Evolutionary conservation across 2,888 invertebrate species (phyloP).

Genomic region (Parnassius mnemosyne): DNA sequence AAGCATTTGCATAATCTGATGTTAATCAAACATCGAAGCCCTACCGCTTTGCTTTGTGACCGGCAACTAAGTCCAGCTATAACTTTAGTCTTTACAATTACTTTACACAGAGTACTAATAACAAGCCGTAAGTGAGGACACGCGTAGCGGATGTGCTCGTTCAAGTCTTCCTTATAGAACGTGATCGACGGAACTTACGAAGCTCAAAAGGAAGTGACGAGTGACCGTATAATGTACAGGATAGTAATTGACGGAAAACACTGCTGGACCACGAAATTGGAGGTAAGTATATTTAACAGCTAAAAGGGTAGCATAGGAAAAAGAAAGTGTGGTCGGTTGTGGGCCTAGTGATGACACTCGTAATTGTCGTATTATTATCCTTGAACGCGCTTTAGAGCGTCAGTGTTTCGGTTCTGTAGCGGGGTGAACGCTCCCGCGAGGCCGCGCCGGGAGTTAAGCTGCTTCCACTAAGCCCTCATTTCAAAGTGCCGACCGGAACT

Average conservation of each 20-base stretch:
- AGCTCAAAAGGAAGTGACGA: conserved; percentile 22
- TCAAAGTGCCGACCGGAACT: conserved; percentile 31
- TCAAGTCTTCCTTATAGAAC: conserved; percentile 20
- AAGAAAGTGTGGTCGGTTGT: conserved; percentile 21
- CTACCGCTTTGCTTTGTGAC: conserved; percentile 42
- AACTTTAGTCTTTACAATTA: neutral
- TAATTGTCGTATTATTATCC: conserved; percentile 58
- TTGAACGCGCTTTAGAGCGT: conserved; percentile 54
- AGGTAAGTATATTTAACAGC: neutral
- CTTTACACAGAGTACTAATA: neutral
- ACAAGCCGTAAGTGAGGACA: neutral
- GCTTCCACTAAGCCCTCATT: conserved; percentile 31
- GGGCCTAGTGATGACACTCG: conserved; percentile 51
- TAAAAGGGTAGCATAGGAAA: neutral
- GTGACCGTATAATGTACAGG: conserved; percentile 8
- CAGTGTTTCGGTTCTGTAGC: conserved; percentile 51
- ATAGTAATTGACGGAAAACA: conserved; percentile 15
- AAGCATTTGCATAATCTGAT: conserved; percentile 79
- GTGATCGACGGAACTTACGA: conserved; percentile 21
- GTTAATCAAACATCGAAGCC: conserved; percentile 73
- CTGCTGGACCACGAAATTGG: neutral
- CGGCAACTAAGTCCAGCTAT: conserved; percentile 31
- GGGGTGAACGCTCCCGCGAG: conserved; percentile 75
- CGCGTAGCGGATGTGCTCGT: conserved; percentile 22
- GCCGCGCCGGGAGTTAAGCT: conserved; percentile 45